These are phyloP conservation scores for Heliconius charithonia DNA, from an alignment of 2,888 invertebrate species.

Conservation along the genomic window DNA sequence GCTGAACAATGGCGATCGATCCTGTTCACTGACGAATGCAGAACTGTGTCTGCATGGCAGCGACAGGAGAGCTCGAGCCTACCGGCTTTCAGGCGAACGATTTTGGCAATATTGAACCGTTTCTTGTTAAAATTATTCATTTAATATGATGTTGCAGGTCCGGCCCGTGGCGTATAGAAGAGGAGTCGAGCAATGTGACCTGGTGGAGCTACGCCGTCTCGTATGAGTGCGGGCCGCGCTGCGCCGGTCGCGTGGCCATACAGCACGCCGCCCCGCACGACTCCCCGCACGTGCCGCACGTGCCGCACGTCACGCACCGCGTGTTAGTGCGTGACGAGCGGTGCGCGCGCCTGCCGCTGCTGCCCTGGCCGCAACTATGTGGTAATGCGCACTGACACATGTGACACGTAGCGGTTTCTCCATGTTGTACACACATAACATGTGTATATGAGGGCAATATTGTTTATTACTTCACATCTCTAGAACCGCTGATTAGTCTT, in stretches of 20 bases:
- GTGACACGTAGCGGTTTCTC: background rate
- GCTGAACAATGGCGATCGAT: too few relatives aligned
- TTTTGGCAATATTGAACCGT: too few relatives aligned
- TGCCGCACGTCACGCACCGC: slow-evolving; percentile 51
- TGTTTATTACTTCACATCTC: background rate
- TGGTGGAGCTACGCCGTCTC: slow-evolving; percentile 61
- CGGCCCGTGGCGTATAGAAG: slow-evolving; percentile 59
- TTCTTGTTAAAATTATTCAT: too few relatives aligned
- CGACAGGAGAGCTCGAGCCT: too few relatives aligned
- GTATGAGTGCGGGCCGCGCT: slow-evolving; percentile 61
- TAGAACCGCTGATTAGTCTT: background rate
- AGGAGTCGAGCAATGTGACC: slow-evolving; percentile 62
- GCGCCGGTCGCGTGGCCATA: slow-evolving; percentile 55
- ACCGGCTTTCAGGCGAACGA: too few relatives aligned
- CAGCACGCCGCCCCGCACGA: slow-evolving; percentile 42
- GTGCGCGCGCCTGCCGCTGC: slow-evolving; percentile 54
- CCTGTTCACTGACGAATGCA: too few relatives aligned
- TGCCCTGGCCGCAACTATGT: slow-evolving; percentile 59
- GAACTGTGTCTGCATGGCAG: too few relatives aligned
- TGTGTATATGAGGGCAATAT: background rate
- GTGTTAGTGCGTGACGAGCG: slow-evolving; percentile 49
- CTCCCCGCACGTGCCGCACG: background rate
- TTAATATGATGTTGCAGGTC: slow-evolving; percentile 42
- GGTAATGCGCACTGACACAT: slow-evolving; percentile 47
- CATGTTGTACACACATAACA: background rate